phyloP scores from a whole-genome alignment of 2,888 invertebrate species.

The Athalia circularis region DNA sequence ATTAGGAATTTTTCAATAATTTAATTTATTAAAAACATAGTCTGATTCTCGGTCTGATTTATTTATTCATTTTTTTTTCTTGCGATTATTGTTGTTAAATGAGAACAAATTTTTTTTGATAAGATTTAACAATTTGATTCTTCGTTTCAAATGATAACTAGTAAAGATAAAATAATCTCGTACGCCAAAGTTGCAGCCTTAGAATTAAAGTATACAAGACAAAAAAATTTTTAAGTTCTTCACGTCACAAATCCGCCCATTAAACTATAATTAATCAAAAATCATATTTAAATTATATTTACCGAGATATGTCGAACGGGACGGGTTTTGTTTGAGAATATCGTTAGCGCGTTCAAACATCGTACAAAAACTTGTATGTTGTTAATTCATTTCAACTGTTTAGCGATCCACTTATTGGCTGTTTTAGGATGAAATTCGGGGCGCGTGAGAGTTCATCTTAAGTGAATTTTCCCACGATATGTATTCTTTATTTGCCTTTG shows the following conservation, averaged over 20 bases:
- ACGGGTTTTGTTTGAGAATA: constrained; percentile 29
- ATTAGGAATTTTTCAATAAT: too few species aligned
- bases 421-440: constrained; percentile 33
- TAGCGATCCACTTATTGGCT: constrained; percentile 42
- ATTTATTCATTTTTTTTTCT: too few species aligned
- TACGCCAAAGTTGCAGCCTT: too few species aligned
- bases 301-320: neutral
- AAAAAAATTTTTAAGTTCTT: too few species aligned
- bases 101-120: too few species aligned
- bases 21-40: too few species aligned
- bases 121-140: too few species aligned
- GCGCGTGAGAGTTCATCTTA: constrained; percentile 34
- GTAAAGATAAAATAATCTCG: too few species aligned
- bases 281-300: constrained; percentile 20
- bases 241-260: neutral
- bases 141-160: too few species aligned
- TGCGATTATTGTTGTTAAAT: too few species aligned
- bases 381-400: constrained; percentile 29
- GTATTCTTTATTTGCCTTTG: constrained; percentile 8
- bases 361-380: neutral
- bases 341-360: constrained; percentile 34
- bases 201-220: too few species aligned
- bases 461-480: constrained; percentile 42
- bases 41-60: too few species aligned
- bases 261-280: neutral